Conservation (phyloP, 2,888 invertebrate genomes). For the Emmelina monodactyla region DNA sequence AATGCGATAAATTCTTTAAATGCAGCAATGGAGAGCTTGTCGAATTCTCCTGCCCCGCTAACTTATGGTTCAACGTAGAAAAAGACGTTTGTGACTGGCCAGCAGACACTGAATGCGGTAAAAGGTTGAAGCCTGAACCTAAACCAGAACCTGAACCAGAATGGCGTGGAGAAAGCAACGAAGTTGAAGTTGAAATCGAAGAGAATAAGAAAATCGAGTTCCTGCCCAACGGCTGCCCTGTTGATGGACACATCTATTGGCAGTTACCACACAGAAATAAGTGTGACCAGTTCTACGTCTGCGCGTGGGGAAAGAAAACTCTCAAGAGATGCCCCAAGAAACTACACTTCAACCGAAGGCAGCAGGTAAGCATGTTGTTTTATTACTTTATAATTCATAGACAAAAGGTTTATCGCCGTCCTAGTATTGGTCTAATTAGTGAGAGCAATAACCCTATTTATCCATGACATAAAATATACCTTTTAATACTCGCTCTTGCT, state of each 20-base stretch:
- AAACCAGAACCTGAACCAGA: conserved; percentile 4
- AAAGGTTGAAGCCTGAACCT: conserved; percentile 10
- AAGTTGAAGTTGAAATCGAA: background rate
- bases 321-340: conserved; percentile 22
- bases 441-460: no score
- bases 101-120: conserved; percentile 58
- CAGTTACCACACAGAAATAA: conserved; percentile 31
- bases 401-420: no score
- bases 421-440: no score
- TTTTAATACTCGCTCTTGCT: no score
- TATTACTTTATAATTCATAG: no score
- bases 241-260: conserved; percentile 23
- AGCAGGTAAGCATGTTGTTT: conserved; percentile 26
- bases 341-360: conserved; percentile 30
- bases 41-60: no score
- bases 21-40: no score
- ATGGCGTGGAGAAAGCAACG: no score
- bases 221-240: conserved; percentile 31
- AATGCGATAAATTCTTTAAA: no score
- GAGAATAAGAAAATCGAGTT: conserved; percentile 10
- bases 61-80: no score
- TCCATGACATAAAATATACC: no score
- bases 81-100: no score
- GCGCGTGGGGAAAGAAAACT: conserved; percentile 33
- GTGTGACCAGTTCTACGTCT: conserved; percentile 37